Evolutionary conservation across 2,797 vertebrate genomes (phyloP), one percentile per base, ranked within the genome.

Genomic region (Hoplostethus atlanticus): DNA sequence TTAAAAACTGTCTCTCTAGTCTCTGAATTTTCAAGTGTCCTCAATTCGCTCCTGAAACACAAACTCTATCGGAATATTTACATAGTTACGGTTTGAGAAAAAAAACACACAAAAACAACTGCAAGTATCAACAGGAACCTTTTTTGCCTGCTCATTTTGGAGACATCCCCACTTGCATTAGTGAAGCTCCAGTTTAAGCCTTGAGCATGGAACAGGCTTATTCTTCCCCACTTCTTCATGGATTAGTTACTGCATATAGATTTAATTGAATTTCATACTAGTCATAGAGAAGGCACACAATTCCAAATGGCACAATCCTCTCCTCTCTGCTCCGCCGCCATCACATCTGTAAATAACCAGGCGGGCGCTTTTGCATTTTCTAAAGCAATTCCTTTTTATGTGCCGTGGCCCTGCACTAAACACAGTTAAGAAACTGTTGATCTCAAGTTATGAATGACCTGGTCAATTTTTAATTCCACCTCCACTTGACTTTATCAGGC

Each of bases 241-340:
- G 78, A 84, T 88, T 79, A 73, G 86, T 85, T 76, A 67, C 71
- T 79, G 71, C 73, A 80, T 82, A 84, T 73, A 86, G 79, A 86
- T 85, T 84, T 87, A 87, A 90, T 85, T 90, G 73, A 83, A 90
- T 85, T 88, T 85, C 76, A 79, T 85, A 87, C 76, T 82, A 85
- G 80, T 83, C 73, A 73, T 73, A 81, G 80, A 64, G 70, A 47
- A 66, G 65, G 60, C 51, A 63, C 70, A 80, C 67, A 77, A 73
- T 77, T 87, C 79, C 75, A 85, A 86, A 84, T 59, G 56, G 76
- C 80, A 71, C 73, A 84, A 77, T 74, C 74, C 65, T 70, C 30
- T 78, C 64, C 21, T 63, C 54, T 73, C 60, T 38, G 38, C 64
- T 60, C 50, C 50, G 13, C 53, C 68, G 38, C 71, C 16, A 42